These are phyloP conservation scores for Lobophora halterata DNA, from an alignment of 2,888 invertebrate genomes.

Conservation along the genomic window DNA sequence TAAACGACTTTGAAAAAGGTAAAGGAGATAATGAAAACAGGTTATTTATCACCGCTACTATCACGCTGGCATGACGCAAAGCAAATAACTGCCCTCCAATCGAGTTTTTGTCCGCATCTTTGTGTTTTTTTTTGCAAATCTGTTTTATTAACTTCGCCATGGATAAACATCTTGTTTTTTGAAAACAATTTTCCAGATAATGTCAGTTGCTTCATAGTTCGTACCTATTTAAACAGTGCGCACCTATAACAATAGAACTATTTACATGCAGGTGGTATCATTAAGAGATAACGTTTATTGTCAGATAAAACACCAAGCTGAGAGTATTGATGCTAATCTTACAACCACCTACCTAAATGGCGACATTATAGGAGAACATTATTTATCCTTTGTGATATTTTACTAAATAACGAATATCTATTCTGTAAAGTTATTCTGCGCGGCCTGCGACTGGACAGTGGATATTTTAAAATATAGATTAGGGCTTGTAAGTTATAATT, in stretches of 20 bases:
- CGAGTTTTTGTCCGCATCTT: conserved; percentile 24
- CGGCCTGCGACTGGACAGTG: no score
- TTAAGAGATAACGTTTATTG: conserved; percentile 23
- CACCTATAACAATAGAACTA: conserved; percentile 9
- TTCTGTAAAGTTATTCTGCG: no score
- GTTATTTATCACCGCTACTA: conserved; percentile 35
- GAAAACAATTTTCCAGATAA: conserved; percentile 7
- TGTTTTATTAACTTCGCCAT: conserved; percentile 19
- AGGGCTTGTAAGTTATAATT: no score
- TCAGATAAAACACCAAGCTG: conserved; percentile 13
- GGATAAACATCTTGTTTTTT: conserved; percentile 16
- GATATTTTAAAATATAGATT: no score
- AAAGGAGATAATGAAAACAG: conserved; percentile 33
- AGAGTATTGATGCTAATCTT: conserved; percentile 10
- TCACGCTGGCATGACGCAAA: conserved; percentile 36
- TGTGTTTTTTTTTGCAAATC: conserved; percentile 20
- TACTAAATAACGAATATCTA: no score
- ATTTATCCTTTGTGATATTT: no score
- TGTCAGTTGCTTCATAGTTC: background rate
- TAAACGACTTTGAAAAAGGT: conserved; percentile 63
- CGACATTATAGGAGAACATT: conserved; percentile 8
- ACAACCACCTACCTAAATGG: conserved; percentile 6
- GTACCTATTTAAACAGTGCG: conserved; percentile 4
- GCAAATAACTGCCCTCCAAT: conserved; percentile 36
- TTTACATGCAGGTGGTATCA: conserved; percentile 9